phyloP scores from a whole-genome alignment of 2,113 vertebrate species.

The Eupsittula cactorum region DNA sequence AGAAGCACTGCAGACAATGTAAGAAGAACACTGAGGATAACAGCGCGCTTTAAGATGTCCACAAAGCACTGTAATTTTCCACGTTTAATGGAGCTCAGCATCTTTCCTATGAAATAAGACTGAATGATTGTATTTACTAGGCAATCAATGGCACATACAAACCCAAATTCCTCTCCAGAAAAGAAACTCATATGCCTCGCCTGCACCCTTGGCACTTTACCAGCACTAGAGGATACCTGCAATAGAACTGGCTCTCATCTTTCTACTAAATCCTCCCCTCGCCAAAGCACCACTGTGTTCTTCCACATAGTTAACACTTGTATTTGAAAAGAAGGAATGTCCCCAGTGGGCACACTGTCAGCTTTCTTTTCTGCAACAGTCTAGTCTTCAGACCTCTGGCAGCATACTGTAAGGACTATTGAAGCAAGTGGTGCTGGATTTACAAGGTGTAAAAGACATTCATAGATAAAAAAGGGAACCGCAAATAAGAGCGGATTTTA shows the following conservation, averaged over 20 bases:
- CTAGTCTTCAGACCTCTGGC: background rate
- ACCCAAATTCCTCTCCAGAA: background rate
- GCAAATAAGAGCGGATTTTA: background rate
- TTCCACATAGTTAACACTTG: background rate
- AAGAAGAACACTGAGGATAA: background rate
- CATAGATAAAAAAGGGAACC: background rate
- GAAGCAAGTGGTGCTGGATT: background rate
- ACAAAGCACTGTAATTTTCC: conserved; percentile 13
- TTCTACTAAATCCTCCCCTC: background rate
- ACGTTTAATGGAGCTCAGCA: background rate
- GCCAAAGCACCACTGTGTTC: background rate
- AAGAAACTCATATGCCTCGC: accelerated
- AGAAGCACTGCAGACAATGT: background rate
- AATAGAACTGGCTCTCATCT: background rate
- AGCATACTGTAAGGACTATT: background rate
- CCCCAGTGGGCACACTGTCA: conserved; percentile 9
- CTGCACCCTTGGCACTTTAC: background rate
- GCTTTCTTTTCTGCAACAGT: background rate
- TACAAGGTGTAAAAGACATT: background rate
- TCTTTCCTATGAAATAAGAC: background rate
- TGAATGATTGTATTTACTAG: background rate
- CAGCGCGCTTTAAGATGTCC: background rate
- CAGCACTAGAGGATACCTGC: background rate
- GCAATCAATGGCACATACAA: background rate
- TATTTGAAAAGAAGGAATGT: conserved; percentile 5